Evolutionary conservation across 2,113 vertebrate genomes (phyloP).

Genomic region (Leucoraja erinaceus): DNA sequence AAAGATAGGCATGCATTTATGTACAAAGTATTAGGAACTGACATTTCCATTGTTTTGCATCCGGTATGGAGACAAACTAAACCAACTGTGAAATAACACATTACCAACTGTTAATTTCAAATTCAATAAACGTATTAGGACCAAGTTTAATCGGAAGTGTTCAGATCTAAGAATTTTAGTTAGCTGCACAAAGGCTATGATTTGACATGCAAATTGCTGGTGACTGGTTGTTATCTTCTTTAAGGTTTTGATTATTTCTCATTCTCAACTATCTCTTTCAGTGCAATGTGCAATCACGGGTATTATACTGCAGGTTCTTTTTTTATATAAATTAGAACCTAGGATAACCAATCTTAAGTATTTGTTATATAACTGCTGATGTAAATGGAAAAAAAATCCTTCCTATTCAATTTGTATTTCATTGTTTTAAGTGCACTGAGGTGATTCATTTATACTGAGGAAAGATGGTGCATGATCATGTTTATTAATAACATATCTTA

Average conservation of each 20-base stretch:
- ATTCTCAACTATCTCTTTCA: background rate
- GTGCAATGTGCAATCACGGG: background rate
- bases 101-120: constrained; percentile 15
- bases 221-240: constrained; percentile 35
- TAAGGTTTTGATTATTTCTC: background rate
- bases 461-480: background rate
- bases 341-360: background rate
- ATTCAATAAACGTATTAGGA: background rate
- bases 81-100: constrained; percentile 35
- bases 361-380: background rate
- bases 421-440: background rate
- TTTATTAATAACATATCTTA: background rate
- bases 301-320: constrained; percentile 6
- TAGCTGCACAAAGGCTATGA: constrained; percentile 33
- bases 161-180: constrained; percentile 26
- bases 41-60: background rate
- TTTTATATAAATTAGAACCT: background rate
- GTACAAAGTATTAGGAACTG: background rate
- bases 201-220: constrained; percentile 19
- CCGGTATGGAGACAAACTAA: background rate
- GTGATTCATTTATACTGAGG: background rate
- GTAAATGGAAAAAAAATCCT: background rate
- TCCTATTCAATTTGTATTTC: background rate
- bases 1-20: background rate
- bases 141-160: background rate